phyloP scores from a whole-genome alignment of 2,113 vertebrate genomes.

The Channa argus region DNA sequence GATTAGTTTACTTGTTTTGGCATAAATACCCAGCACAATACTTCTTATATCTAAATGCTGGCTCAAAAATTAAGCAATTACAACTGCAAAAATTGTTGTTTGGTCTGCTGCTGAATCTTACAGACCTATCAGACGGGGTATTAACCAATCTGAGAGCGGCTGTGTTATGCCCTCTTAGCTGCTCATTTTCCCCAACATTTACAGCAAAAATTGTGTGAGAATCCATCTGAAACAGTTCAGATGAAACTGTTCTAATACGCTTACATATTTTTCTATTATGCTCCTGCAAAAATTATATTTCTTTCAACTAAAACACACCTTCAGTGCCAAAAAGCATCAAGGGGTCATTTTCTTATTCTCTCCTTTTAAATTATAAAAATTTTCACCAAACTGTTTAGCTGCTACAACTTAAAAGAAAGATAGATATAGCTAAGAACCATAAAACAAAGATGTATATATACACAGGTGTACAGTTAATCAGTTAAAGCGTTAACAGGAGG shows the following conservation, averaged over 20 bases:
- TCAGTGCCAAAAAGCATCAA: too few relatives aligned
- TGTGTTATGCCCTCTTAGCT: constrained; percentile 64
- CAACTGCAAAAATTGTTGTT: constrained; percentile 64
- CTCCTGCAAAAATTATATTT: neutral
- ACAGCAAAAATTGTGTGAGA: constrained; percentile 48
- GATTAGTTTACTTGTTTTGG: constrained; percentile 79
- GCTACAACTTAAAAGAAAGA: too few relatives aligned
- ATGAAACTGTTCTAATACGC: constrained; percentile 28
- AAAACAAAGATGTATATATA: too few relatives aligned
- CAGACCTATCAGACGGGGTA: constrained; percentile 64
- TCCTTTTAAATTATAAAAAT: too few relatives aligned
- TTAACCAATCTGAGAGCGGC: constrained; percentile 62
- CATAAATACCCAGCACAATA: constrained; percentile 56
- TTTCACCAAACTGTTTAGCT: too few relatives aligned
- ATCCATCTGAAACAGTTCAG: constrained; percentile 31
- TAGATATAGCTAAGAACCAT: too few relatives aligned
- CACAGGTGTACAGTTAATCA: too few relatives aligned
- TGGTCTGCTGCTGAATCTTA: constrained; percentile 63
- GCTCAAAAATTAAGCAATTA: constrained; percentile 72
- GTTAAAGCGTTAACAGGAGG: neutral
- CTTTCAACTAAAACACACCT: neutral
- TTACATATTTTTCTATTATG: constrained; percentile 3
- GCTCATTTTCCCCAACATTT: constrained; percentile 76
- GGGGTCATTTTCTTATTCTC: too few relatives aligned
- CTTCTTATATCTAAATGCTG: constrained; percentile 62